Evolutionary conservation across 2,113 vertebrate species (phyloP).

Genomic region (Lanius ludovicianus): DNA sequence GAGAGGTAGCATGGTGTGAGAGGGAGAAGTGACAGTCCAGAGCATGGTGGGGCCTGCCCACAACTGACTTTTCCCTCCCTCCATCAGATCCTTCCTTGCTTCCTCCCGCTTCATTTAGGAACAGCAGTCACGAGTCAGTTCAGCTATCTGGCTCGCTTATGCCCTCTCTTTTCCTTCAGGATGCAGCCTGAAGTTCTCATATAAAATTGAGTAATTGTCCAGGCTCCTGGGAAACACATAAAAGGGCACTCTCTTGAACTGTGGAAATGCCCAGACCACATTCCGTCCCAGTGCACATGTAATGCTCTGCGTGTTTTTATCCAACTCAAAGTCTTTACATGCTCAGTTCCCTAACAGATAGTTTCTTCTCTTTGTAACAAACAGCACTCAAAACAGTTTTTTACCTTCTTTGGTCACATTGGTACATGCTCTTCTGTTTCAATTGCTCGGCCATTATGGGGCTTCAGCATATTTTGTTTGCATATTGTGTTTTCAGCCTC

Average conservation of each 20-base stretch:
- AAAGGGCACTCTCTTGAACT: not conserved
- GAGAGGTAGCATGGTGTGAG: not conserved
- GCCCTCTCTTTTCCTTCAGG: constrained; percentile 5
- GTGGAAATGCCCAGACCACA: not conserved
- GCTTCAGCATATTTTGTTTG: not conserved
- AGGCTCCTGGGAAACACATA: constrained; percentile 9
- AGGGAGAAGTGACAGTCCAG: not conserved
- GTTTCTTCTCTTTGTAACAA: not conserved
- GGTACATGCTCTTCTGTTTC: not conserved
- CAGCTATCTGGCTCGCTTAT: not conserved
- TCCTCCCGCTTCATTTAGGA: not conserved
- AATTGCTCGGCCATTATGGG: not conserved
- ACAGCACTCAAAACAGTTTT: not conserved
- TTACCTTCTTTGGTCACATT: constrained; percentile 15
- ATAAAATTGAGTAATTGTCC: not conserved
- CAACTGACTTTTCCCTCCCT: not conserved
- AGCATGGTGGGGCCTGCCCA: not conserved
- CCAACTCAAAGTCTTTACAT: not conserved
- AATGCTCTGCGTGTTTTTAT: not conserved
- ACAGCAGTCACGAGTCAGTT: not conserved
- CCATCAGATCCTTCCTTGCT: not conserved
- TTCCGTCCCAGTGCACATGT: not conserved
- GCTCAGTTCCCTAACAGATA: not conserved
- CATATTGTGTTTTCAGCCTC: not conserved
- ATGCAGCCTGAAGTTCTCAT: not conserved